Conservation (phyloP, 1,140 invertebrate genomes). For the Lordiphosa collinella region DNA sequence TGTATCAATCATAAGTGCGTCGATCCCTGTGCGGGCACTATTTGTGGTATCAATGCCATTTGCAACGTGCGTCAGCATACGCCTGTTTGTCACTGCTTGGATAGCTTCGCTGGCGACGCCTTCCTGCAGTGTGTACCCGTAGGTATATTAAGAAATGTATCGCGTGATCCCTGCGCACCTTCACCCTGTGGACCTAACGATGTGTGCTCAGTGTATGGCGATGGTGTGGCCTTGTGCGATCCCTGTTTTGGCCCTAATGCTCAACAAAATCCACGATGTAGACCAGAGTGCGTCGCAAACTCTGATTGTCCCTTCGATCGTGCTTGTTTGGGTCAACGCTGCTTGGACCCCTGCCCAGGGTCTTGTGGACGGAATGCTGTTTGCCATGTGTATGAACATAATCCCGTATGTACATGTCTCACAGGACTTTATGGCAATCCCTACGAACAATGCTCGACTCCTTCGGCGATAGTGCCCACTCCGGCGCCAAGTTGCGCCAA, state of each 20-base stretch:
- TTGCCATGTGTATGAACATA: conserved; percentile 88
- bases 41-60: conserved; percentile 88
- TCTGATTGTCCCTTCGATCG: conserved; percentile 89
- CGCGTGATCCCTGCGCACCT: conserved; percentile 84
- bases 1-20: conserved; percentile 88
- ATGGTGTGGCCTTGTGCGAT: conserved; percentile 89
- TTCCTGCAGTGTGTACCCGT: conserved; percentile 87
- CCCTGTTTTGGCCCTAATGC: conserved; percentile 85
- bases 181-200: conserved; percentile 88
- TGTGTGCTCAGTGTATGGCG: conserved; percentile 85
- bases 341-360: conserved; percentile 89
- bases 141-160: conserved; percentile 82
- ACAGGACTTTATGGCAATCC: conserved; percentile 89
- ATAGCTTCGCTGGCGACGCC: conserved; percentile 89
- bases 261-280: conserved; percentile 85
- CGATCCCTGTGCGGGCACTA: conserved; percentile 87
- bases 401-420: conserved; percentile 88
- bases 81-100: conserved; percentile 87
- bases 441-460: conserved; percentile 86
- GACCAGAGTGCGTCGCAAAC: conserved; percentile 88
- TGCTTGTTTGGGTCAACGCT: conserved; percentile 88
- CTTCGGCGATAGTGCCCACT: conserved; percentile 79
- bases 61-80: conserved; percentile 88
- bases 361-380: conserved; percentile 89
- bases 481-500: conserved; percentile 84